Conservation (phyloP, 2,888 invertebrate species). For the Dicycla oo region DNA sequence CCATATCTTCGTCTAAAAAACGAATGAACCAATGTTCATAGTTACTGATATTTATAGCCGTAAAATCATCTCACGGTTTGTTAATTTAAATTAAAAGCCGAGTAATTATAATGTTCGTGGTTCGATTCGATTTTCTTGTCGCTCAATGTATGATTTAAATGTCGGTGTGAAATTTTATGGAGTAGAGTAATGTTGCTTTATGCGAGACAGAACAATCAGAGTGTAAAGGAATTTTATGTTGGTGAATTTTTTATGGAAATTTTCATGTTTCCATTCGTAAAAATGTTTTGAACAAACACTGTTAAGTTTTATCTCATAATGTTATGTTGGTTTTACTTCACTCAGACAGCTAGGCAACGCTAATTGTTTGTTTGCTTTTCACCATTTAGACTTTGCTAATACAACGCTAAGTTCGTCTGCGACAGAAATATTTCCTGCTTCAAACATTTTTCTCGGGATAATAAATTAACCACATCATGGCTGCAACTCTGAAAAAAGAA, state of each 20-base stretch:
- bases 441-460: constrained; percentile 10
- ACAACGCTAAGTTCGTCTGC: constrained; percentile 30
- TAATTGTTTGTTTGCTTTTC: constrained; percentile 53
- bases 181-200: constrained; percentile 63
- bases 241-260: neutral
- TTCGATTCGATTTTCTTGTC: constrained; percentile 79
- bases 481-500: constrained; percentile 20
- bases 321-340: constrained; percentile 18
- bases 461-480: constrained; percentile 59
- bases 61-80: constrained; percentile 81
- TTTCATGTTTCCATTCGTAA: constrained; percentile 14
- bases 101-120: constrained; percentile 81
- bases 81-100: constrained; percentile 84
- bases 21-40: constrained; percentile 67
- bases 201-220: constrained; percentile 54
- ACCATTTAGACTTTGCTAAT: constrained; percentile 51
- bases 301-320: neutral
- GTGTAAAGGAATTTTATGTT: constrained; percentile 20
- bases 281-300: constrained; percentile 7
- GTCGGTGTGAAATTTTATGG: constrained; percentile 72
- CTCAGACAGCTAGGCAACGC: constrained; percentile 25
- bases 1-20: constrained; percentile 67
- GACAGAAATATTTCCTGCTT: constrained; percentile 36
- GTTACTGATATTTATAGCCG: constrained; percentile 78
- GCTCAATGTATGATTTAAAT: constrained; percentile 78